These are phyloP conservation scores for Ianthella basta DNA, from an alignment of 37 sponge, comb jelly and placozoan species.

Conservation along the genomic window DNA sequence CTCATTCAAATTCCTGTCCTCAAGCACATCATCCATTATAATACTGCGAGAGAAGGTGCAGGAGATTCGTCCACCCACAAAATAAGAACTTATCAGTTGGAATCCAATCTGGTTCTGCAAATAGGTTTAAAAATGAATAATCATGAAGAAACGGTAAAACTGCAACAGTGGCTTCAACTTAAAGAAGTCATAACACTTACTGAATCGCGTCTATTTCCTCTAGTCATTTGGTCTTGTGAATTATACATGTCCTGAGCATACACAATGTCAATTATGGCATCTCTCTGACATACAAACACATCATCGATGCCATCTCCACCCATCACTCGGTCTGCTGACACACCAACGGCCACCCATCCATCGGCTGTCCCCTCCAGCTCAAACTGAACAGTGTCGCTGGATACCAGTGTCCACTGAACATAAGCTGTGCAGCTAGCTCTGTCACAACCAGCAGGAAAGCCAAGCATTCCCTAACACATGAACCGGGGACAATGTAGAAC, in stretches of 20 bases:
- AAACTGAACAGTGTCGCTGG: background rate
- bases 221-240: background rate
- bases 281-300: constrained; percentile 10
- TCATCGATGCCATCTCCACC: constrained; percentile 22
- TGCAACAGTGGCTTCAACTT: too few relatives aligned
- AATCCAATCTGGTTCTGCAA: background rate
- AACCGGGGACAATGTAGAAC: too few relatives aligned
- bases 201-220: background rate
- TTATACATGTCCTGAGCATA: background rate
- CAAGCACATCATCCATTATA: background rate
- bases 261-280: background rate
- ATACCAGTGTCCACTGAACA: background rate
- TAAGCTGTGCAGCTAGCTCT: constrained; percentile 3
- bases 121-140: too few relatives aligned
- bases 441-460: constrained; percentile 34
- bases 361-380: background rate
- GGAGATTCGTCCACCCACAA: background rate
- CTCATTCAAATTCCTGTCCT: constrained; percentile 3
- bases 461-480: too few relatives aligned
- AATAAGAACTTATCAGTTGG: background rate
- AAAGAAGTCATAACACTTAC: background rate
- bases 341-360: background rate
- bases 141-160: too few relatives aligned
- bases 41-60: constrained; percentile 8
- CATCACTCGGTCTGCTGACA: constrained; percentile 26